Evolutionary conservation across 2,797 vertebrate species (phyloP).

Genomic region (Rousettus madagascariensis): DNA sequence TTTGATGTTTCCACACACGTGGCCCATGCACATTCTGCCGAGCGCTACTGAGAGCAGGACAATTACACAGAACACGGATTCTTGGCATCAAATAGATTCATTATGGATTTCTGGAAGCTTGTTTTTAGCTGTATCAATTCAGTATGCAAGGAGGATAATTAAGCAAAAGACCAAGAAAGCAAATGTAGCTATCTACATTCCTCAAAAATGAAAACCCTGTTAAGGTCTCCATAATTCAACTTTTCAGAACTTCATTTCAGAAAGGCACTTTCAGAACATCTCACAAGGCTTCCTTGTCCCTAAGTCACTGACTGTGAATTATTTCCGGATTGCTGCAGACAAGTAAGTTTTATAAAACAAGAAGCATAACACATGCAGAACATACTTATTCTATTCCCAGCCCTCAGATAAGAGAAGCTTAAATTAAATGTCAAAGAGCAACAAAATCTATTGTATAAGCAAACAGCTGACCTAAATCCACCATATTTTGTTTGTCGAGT

Average conservation of each 20-base stretch:
- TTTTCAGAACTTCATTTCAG: conserved; percentile 47
- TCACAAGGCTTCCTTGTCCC: conserved; percentile 19
- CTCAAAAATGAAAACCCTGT: conserved; percentile 63
- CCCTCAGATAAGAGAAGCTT: conserved; percentile 48
- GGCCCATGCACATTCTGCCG: neutral
- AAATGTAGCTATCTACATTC: conserved; percentile 67
- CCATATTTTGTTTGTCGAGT: conserved; percentile 29
- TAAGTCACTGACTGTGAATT: conserved; percentile 42
- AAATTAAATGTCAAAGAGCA: conserved; percentile 54
- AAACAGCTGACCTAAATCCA: conserved; percentile 56
- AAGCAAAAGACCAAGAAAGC: conserved; percentile 63
- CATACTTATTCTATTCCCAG: neutral
- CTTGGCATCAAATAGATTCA: neutral
- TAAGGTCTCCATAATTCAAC: conserved; percentile 64
- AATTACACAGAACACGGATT: conserved; percentile 31
- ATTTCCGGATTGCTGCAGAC: neutral
- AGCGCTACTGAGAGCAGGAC: neutral
- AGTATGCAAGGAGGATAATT: conserved; percentile 45
- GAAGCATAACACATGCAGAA: neutral
- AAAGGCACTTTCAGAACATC: neutral
- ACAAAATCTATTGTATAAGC: neutral
- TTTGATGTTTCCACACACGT: conserved; percentile 15
- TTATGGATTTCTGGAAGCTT: conserved; percentile 50
- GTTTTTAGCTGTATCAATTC: conserved; percentile 52
- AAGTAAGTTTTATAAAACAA: neutral